Evolutionary conservation across 2,113 vertebrate species (phyloP).

Genomic region (Montifringilla adamsi): DNA sequence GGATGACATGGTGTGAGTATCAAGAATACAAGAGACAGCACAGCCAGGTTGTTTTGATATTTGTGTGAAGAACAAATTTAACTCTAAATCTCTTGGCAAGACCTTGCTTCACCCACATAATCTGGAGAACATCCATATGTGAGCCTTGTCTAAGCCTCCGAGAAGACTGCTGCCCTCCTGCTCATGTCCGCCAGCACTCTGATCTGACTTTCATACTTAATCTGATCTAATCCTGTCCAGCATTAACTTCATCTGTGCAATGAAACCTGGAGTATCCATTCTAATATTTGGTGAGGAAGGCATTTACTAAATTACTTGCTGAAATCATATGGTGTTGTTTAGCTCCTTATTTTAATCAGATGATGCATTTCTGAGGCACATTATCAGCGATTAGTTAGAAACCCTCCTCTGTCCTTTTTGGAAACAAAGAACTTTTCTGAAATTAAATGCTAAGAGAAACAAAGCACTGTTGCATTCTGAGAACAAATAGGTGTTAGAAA

Average conservation of each 20-base stretch:
- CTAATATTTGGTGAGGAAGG: conserved; percentile 80
- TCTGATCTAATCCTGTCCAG: conserved; percentile 84
- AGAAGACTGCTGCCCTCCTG: conserved; percentile 74
- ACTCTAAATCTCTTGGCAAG: conserved; percentile 79
- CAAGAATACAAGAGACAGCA: conserved; percentile 67
- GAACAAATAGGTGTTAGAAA: conserved; percentile 14
- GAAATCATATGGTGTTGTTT: conserved; percentile 81
- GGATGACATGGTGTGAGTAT: conserved; percentile 77
- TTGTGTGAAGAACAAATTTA: conserved; percentile 79
- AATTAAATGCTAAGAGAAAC: conserved; percentile 40
- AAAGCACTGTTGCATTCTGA: conserved; percentile 37
- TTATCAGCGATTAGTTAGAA: conserved; percentile 76
- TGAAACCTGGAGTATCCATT: conserved; percentile 83
- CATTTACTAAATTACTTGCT: conserved; percentile 87
- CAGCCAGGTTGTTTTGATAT: conserved; percentile 75
- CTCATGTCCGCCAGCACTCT: conserved; percentile 74
- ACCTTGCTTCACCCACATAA: conserved; percentile 75
- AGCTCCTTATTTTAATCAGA: conserved; percentile 83
- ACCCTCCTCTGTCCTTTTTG: conserved; percentile 65
- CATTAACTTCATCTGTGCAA: conserved; percentile 85
- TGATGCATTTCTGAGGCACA: conserved; percentile 72
- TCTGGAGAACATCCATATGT: conserved; percentile 76
- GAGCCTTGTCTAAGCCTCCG: conserved; percentile 74
- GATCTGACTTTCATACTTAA: conserved; percentile 84
- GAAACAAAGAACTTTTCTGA: conserved; percentile 69